Conservation (phyloP, 92 coral and sea anemone genomes). For the Heteractis magnifica region DNA sequence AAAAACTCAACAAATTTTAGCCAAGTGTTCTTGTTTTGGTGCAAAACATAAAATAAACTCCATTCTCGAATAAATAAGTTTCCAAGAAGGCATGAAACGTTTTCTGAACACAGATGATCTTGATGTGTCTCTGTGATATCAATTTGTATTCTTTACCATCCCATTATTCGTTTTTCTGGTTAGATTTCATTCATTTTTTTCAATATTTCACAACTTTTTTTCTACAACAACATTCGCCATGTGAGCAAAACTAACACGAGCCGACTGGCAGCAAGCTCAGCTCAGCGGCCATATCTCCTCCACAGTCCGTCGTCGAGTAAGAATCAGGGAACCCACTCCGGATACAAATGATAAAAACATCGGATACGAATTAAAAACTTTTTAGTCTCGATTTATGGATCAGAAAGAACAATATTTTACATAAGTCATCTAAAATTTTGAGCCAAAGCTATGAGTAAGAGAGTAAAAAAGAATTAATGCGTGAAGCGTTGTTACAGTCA, state of each 20-base stretch:
- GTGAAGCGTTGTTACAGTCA: no score
- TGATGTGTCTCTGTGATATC: not conserved
- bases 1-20: not conserved
- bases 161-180: not conserved
- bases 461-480: no score
- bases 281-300: not conserved
- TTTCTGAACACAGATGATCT: not conserved
- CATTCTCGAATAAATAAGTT: not conserved
- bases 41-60: not conserved
- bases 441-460: no score
- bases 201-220: not conserved
- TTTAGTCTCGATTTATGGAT: no score
- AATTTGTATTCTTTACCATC: not conserved
- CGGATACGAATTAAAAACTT: no score
- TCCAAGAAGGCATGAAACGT: not conserved
- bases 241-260: not conserved
- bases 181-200: not conserved
- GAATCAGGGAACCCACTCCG: no score
- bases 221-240: constrained; percentile 3
- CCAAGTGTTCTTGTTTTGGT: not conserved
- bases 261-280: not conserved
- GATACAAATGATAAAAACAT: no score
- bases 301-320: no score
- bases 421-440: no score
- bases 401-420: no score